phyloP scores from a whole-genome alignment of 2,797 vertebrate genomes.

The Oryzias dopingdopingensis region DNA sequence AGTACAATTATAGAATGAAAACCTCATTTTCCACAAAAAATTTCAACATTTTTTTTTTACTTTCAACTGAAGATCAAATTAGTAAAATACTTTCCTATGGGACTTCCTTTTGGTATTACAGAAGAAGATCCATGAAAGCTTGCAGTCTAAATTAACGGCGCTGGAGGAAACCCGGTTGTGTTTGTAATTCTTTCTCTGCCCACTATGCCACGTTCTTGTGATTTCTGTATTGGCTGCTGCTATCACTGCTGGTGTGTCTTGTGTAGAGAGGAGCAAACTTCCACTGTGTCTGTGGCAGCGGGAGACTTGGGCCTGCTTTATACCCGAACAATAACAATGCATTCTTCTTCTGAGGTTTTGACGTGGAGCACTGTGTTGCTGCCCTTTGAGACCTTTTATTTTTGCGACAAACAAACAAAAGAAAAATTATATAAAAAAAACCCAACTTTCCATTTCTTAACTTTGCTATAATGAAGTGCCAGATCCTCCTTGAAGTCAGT shows the following conservation, averaged over 20 bases:
- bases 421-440: slow-evolving; percentile 18
- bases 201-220: slow-evolving; percentile 71
- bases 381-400: slow-evolving; percentile 46
- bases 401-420: slow-evolving; percentile 25
- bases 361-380: slow-evolving; percentile 49
- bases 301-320: slow-evolving; percentile 52
- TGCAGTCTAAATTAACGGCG: slow-evolving; percentile 14
- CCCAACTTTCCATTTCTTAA: slow-evolving; percentile 57
- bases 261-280: slow-evolving; percentile 59
- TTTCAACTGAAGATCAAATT: slow-evolving; percentile 15
- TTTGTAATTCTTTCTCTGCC: slow-evolving; percentile 73
- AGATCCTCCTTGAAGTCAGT: slow-evolving; percentile 72
- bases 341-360: slow-evolving; percentile 47
- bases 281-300: slow-evolving; percentile 65
- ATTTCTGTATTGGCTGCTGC: slow-evolving; percentile 66
- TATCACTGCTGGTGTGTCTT: slow-evolving; percentile 59
- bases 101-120: slow-evolving; percentile 11
- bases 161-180: slow-evolving; percentile 68
- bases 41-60: slow-evolving; percentile 9
- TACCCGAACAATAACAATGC: slow-evolving; percentile 46
- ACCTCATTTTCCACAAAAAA: slow-evolving; percentile 25
- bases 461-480: slow-evolving; percentile 74
- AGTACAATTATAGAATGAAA: slow-evolving; percentile 29
- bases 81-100: not conserved
- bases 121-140: slow-evolving; percentile 15